These are phyloP conservation scores for Tamandua tetradactyla DNA, from an alignment of 2,797 vertebrate species.

Conservation along the genomic window DNA sequence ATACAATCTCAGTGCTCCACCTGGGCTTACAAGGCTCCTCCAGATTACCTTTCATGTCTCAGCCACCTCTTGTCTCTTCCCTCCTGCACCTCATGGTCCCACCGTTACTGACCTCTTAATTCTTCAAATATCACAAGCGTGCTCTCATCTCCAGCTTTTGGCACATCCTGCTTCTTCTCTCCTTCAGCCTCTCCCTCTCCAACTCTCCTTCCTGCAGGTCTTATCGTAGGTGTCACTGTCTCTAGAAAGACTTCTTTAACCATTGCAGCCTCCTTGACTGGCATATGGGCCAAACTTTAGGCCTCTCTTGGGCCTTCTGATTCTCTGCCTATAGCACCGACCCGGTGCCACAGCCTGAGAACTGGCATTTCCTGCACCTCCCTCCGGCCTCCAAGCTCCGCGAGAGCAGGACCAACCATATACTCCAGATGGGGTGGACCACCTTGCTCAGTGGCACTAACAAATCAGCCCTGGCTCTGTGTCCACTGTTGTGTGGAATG, in stretches of 20 bases:
- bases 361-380: not conserved
- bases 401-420: no score
- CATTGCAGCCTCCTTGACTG: not conserved
- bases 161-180: not conserved
- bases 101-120: not conserved
- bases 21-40: not conserved
- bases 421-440: no score
- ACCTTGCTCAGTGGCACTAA: accelerated
- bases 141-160: not conserved
- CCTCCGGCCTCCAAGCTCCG: accelerated
- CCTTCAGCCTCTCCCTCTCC: not conserved
- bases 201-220: no score
- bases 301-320: not conserved
- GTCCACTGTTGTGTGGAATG: not conserved
- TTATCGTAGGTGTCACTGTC: not conserved
- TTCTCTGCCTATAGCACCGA: accelerated
- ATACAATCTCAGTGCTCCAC: no score
- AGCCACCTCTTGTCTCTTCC: not conserved
- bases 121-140: not conserved
- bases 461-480: not conserved
- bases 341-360: accelerated
- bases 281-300: not conserved
- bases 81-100: not conserved
- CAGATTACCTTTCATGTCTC: no score
- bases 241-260: not conserved